Conservation (phyloP, 2,888 invertebrate species). For the Myathropa florea region DNA sequence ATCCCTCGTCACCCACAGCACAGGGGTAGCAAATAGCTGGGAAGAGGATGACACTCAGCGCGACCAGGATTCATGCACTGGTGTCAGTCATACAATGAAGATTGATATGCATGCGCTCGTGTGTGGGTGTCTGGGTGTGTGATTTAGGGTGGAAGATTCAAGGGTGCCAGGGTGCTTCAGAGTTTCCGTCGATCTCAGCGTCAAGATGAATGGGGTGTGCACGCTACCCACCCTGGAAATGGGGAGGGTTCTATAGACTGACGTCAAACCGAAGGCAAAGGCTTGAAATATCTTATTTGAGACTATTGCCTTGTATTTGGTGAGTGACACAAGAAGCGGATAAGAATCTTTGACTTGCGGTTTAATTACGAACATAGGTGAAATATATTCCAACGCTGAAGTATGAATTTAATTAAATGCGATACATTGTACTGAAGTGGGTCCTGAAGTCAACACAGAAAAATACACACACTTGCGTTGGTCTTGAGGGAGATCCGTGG, state of each 20-base stretch:
- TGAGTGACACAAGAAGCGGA: neutral
- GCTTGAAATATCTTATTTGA: neutral
- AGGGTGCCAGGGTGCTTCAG: slow-evolving; percentile 20
- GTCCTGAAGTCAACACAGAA: neutral
- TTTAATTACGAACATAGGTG: slow-evolving; percentile 40
- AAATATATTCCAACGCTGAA: slow-evolving; percentile 19
- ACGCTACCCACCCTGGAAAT: neutral
- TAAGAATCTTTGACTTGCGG: slow-evolving; percentile 5
- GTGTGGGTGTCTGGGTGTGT: slow-evolving; percentile 25
- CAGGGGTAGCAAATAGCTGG: neutral
- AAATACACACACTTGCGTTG: neutral
- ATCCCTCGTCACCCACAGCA: neutral
- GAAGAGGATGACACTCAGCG: neutral
- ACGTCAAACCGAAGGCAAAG: neutral
- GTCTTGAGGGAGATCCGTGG: neutral
- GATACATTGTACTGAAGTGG: neutral
- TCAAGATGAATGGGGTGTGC: neutral
- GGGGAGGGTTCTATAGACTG: slow-evolving; percentile 7
- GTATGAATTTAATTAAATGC: slow-evolving; percentile 31
- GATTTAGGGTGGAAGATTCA: slow-evolving; percentile 38
- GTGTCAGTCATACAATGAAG: neutral
- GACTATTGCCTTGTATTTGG: neutral
- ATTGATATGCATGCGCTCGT: slow-evolving; percentile 20
- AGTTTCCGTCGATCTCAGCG: slow-evolving; percentile 17
- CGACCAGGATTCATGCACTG: slow-evolving; percentile 16